These are phyloP conservation scores for Meloidogyne hapla DNA, from an alignment of 1,140 invertebrate species.

Conservation along the genomic window DNA sequence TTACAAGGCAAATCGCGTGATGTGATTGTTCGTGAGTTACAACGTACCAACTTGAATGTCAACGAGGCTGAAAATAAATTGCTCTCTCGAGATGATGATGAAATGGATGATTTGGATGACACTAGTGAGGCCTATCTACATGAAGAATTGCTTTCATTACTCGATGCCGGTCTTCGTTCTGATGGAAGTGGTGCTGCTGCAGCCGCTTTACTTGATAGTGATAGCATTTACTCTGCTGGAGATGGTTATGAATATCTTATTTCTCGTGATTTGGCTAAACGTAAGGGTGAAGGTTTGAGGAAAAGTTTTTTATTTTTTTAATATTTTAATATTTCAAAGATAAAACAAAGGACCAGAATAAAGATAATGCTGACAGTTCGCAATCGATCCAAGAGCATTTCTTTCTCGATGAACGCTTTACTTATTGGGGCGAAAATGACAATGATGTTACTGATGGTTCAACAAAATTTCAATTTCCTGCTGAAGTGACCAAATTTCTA, in stretches of 20 bases:
- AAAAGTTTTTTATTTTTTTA: neutral
- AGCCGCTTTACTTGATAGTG: constrained; percentile 86
- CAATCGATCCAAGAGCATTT: constrained; percentile 24
- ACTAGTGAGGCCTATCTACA: constrained; percentile 55
- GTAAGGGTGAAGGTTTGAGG: constrained; percentile 30
- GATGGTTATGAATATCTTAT: constrained; percentile 91
- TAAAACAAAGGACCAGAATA: constrained; percentile 31
- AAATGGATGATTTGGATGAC: constrained; percentile 66
- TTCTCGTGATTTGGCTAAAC: constrained; percentile 83
- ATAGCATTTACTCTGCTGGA: constrained; percentile 94
- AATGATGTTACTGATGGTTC: neutral
- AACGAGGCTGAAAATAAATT: constrained; percentile 97
- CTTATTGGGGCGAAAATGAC: constrained; percentile 12
- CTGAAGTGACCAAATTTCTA: constrained; percentile 64
- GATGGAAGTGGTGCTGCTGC: constrained; percentile 69
- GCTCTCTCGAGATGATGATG: constrained; percentile 93
- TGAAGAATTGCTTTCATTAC: constrained; percentile 93
- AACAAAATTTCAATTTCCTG: constrained; percentile 23
- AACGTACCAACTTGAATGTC: constrained; percentile 87
- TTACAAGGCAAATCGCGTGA: constrained; percentile 95
- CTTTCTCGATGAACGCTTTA: constrained; percentile 14
- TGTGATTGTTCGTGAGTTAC: constrained; percentile 93
- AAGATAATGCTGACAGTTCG: constrained; percentile 12
- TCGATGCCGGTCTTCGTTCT: constrained; percentile 79
- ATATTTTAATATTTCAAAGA: neutral